phyloP scores from a whole-genome alignment of 2,113 vertebrate genomes.

The Halcyon malimbica region DNA sequence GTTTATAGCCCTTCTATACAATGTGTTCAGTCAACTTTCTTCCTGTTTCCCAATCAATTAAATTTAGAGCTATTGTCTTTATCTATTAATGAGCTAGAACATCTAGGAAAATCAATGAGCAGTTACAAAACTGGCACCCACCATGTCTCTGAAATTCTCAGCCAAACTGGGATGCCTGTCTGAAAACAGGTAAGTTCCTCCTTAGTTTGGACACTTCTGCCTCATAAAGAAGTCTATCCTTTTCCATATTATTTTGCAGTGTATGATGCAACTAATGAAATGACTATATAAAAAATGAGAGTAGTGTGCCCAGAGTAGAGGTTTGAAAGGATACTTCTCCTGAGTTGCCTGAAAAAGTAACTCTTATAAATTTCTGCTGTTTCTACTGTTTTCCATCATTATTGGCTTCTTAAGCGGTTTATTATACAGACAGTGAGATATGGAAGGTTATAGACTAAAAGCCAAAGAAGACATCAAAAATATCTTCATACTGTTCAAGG shows the following conservation, averaged over 20 bases:
- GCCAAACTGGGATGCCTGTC: neutral
- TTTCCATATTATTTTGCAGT: neutral
- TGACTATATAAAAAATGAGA: neutral
- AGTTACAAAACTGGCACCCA: slow-evolving; percentile 46
- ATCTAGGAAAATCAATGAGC: slow-evolving; percentile 71
- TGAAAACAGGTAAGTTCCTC: neutral
- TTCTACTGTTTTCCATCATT: neutral
- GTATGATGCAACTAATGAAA: slow-evolving; percentile 21
- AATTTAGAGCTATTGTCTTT: slow-evolving; percentile 78
- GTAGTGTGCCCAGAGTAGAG: neutral
- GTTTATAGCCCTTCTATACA: slow-evolving; percentile 71
- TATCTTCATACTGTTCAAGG: neutral
- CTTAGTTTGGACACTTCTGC: neutral
- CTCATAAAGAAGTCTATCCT: neutral
- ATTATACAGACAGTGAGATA: neutral
- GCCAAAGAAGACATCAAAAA: neutral
- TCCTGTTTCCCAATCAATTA: slow-evolving; percentile 79
- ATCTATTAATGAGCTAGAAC: slow-evolving; percentile 61
- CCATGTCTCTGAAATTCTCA: slow-evolving; percentile 4
- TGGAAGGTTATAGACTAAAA: neutral
- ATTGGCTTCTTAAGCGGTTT: neutral
- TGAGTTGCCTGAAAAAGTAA: neutral
- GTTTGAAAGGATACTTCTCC: neutral
- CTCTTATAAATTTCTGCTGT: neutral
- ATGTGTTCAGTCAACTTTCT: slow-evolving; percentile 71